Evolutionary conservation across 2,113 vertebrate species (phyloP).

Genomic region (Lipophrys pholis): DNA sequence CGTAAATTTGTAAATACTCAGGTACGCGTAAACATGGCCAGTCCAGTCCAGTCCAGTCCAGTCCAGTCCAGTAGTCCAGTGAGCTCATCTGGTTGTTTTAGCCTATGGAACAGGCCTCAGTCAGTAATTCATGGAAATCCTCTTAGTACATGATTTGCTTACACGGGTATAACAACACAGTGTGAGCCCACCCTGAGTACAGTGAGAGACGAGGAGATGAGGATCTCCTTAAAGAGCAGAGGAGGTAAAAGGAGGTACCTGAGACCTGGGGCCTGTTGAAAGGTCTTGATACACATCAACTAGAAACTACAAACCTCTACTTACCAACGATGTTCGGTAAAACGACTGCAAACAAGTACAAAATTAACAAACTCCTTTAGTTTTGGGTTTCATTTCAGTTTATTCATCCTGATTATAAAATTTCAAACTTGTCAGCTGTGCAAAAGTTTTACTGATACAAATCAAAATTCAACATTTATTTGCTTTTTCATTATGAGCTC

Average conservation of each 20-base stretch:
- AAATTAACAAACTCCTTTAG: too few relatives aligned
- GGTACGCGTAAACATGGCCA: too few relatives aligned
- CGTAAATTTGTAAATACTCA: too few relatives aligned
- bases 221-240: neutral
- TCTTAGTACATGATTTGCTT: constrained; percentile 42
- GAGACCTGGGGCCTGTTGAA: neutral
- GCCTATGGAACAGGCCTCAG: neutral
- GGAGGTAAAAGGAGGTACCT: neutral
- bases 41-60: too few relatives aligned
- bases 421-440: too few relatives aligned
- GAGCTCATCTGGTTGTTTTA: neutral
- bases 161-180: constrained; percentile 19
- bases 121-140: constrained; percentile 39
- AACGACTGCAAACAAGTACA: too few relatives aligned
- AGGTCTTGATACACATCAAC: neutral
- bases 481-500: too few relatives aligned
- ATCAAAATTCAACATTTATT: too few relatives aligned
- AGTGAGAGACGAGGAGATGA: neutral
- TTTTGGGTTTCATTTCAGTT: too few relatives aligned
- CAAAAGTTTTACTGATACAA: too few relatives aligned
- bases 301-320: neutral
- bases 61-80: neutral
- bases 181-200: neutral
- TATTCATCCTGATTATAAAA: too few relatives aligned
- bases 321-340: too few relatives aligned